These are phyloP conservation scores for Myoxocephalus aenaeus DNA, from an alignment of 2,797 vertebrate genomes.

Conservation along the genomic window DNA sequence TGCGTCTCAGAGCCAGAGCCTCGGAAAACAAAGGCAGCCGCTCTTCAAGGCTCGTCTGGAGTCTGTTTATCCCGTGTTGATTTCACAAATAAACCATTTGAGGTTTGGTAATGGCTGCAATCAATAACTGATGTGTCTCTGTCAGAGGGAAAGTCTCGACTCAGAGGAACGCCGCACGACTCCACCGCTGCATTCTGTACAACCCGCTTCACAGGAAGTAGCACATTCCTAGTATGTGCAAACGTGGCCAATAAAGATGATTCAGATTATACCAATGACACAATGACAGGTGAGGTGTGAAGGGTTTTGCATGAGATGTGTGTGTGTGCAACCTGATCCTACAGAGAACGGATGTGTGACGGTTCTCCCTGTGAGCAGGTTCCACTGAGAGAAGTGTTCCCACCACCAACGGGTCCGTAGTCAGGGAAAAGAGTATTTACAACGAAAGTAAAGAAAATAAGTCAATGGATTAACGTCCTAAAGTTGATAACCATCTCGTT, in stretches of 20 bases:
- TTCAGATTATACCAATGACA: neutral
- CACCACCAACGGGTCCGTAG: too few relatives aligned
- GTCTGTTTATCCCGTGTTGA: slow-evolving; percentile 45
- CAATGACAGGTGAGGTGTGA: neutral
- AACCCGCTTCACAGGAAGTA: neutral
- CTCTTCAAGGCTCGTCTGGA: slow-evolving; percentile 40
- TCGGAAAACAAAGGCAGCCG: slow-evolving; percentile 53
- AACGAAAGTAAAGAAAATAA: too few relatives aligned
- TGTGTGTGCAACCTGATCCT: too few relatives aligned
- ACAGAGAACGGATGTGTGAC: neutral
- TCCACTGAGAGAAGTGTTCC: too few relatives aligned
- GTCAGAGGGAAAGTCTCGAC: slow-evolving; percentile 32
- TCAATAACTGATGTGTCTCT: slow-evolving; percentile 72
- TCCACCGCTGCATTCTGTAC: slow-evolving; percentile 17
- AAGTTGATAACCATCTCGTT: neutral
- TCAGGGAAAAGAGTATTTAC: too few relatives aligned
- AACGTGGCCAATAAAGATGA: neutral
- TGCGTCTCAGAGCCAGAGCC: slow-evolving; percentile 58
- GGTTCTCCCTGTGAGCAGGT: too few relatives aligned
- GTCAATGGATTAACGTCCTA: neutral
- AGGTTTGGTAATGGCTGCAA: slow-evolving; percentile 62
- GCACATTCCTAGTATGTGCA: neutral
- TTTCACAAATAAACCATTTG: slow-evolving; percentile 62
- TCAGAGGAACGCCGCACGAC: slow-evolving; percentile 25
- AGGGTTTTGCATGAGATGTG: neutral